Evolutionary conservation across 2,797 vertebrate species (phyloP), one percentile per base, ranked within the genome.

Genomic region (Clamator glandarius): DNA sequence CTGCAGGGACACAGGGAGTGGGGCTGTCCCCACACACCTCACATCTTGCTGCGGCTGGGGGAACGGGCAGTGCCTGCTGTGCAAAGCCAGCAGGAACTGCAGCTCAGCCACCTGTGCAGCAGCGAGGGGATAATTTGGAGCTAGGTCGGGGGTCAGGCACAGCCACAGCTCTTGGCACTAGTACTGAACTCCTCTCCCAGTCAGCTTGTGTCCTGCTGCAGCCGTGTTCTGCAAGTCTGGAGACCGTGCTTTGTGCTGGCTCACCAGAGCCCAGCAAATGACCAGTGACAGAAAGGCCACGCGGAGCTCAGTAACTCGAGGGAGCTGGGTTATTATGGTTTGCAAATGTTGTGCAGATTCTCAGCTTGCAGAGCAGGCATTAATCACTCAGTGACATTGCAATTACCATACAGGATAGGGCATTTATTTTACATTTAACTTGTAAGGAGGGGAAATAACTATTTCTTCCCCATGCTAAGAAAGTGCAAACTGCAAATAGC

Each of bases 361-460:
- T 52, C 12, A 3, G 84, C 12, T 39, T 13, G 66, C 63, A 78
- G 62, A 72, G 54, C 51, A 33, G 90, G 84, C 83, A 84, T 87
- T 88, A 78, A 92, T 92, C 89, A 86, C 59, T 51, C 55, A 8
- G 58, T 57, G 93, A 81, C 73, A 73, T 23, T 63, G 79, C 91
- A 91, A 78, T 92, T 91, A 79, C 87, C 76, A 73, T 57, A 50
- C 73, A 4, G 8, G 76, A 46, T 78, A 84, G 82, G 91, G 79
- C 91, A 67, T 91, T 96, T 95, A 89, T 91, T 92, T 91, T 93
- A 76, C 82, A 89, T 88, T 93, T 93, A 86, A 95, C 59, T 10
- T 84, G 82, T 79, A 89, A 92, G 88, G 88, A 91, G 82, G 44
- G 73, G 39, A 86, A 91, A 74, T 79, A 91, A 84, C 62, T 84